Percentiles rank a stretch among this genome's conserved stretches.
phyloP scores from a whole-genome alignment of 2,888 invertebrate species.

The Theretra japonica region DNA sequence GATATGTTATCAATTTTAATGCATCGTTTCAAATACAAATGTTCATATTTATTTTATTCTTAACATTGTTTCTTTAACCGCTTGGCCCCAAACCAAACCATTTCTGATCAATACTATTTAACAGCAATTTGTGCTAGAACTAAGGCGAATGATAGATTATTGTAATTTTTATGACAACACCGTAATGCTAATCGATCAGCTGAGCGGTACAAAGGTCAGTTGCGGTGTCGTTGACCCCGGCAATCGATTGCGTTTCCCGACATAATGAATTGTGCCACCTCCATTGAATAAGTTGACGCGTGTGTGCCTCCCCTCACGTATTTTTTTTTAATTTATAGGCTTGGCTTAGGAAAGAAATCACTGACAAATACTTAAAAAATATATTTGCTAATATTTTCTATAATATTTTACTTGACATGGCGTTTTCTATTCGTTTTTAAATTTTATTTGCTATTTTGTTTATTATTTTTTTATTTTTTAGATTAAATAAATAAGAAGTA shows the following conservation, averaged over 20 bases:
- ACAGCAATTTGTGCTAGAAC: background rate
- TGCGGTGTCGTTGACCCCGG: constrained; percentile 78
- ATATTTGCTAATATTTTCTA: background rate
- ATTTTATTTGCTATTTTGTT: too few relatives aligned
- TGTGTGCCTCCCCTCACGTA: constrained; percentile 28
- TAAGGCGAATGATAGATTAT: background rate
- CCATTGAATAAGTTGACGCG: constrained; percentile 64
- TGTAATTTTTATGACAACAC: constrained; percentile 48
- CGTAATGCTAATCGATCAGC: constrained; percentile 69
- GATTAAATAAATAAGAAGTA: too few relatives aligned
- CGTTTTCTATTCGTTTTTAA: too few relatives aligned
- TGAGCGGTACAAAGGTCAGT: constrained; percentile 80
- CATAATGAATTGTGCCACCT: constrained; percentile 57
- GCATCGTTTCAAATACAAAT: background rate
- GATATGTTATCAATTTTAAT: too few relatives aligned
- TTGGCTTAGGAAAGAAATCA: background rate
- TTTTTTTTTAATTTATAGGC: constrained; percentile 1
- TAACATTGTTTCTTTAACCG: background rate
- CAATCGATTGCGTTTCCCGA: constrained; percentile 81
- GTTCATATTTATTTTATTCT: background rate
- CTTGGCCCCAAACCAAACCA: background rate
- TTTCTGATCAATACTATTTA: background rate
- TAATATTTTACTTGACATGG: too few relatives aligned
- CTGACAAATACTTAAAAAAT: background rate
- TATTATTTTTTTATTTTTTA: too few relatives aligned